phyloP scores from a whole-genome alignment of 2,113 vertebrate species.

The Myotis davidii region DNA sequence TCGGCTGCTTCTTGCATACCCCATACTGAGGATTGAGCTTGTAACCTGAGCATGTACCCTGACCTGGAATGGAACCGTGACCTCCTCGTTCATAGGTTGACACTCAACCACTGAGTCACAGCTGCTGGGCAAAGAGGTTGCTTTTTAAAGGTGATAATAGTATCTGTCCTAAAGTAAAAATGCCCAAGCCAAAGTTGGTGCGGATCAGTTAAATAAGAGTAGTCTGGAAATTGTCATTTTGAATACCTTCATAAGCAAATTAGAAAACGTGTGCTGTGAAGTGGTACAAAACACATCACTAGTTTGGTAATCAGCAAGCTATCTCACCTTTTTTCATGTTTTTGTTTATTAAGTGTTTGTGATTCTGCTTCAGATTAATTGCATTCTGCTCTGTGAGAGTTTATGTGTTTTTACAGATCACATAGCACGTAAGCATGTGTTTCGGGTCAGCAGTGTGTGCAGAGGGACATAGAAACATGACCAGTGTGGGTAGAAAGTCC shows the following conservation, averaged over 20 bases:
- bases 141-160: slow-evolving; percentile 42
- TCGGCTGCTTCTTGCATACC: no score
- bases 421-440: background rate
- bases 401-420: background rate
- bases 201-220: background rate
- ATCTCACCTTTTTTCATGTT: background rate
- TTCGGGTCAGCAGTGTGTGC: background rate
- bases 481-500: background rate
- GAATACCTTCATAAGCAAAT: background rate
- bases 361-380: background rate
- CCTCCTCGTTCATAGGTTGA: no score
- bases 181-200: background rate
- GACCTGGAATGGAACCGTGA: no score
- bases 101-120: no score
- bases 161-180: background rate
- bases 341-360: slow-evolving; percentile 5
- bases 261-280: background rate
- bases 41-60: no score
- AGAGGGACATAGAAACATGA: background rate
- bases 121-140: background rate
- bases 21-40: no score
- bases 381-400: background rate
- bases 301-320: background rate
- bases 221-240: background rate
- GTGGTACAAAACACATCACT: background rate